phyloP scores from a whole-genome alignment of 2,888 invertebrate species.

The Druceiella hillmani region DNA sequence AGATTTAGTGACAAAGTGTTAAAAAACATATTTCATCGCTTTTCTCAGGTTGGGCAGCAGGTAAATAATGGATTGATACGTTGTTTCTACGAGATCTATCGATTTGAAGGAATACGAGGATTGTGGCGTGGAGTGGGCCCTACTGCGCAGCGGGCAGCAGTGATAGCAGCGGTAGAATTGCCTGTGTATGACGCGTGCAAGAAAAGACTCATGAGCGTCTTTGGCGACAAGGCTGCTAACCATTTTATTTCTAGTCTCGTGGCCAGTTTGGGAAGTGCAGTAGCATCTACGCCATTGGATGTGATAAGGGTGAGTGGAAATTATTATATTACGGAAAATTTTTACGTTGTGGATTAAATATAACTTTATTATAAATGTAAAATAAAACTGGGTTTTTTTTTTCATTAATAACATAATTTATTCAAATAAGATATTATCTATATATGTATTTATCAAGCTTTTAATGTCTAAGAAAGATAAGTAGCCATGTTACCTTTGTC shows the following conservation, averaged over 20 bases:
- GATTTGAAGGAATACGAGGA: constrained; percentile 76
- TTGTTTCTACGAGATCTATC: constrained; percentile 80
- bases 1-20: too few relatives aligned
- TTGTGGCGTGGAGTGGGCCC: constrained; percentile 92
- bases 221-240: constrained; percentile 78
- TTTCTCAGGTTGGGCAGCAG: constrained; percentile 49
- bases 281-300: constrained; percentile 92
- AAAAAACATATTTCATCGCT: too few relatives aligned
- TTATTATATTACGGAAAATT: constrained; percentile 4
- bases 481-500: too few relatives aligned
- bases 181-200: constrained; percentile 92
- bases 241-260: constrained; percentile 88
- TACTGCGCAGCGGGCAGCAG: constrained; percentile 88
- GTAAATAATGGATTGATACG: constrained; percentile 57
- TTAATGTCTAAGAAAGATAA: too few relatives aligned
- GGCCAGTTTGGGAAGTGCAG: constrained; percentile 87
- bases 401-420: too few relatives aligned
- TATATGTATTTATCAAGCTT: too few relatives aligned
- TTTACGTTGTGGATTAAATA: too few relatives aligned
- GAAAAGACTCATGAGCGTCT: constrained; percentile 58
- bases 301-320: constrained; percentile 72
- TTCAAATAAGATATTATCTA: too few relatives aligned
- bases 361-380: too few relatives aligned
- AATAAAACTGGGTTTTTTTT: too few relatives aligned
- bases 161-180: constrained; percentile 90